Evolutionary conservation across 2,888 invertebrate genomes (phyloP).

Genomic region (Diarsia mendica): DNA sequence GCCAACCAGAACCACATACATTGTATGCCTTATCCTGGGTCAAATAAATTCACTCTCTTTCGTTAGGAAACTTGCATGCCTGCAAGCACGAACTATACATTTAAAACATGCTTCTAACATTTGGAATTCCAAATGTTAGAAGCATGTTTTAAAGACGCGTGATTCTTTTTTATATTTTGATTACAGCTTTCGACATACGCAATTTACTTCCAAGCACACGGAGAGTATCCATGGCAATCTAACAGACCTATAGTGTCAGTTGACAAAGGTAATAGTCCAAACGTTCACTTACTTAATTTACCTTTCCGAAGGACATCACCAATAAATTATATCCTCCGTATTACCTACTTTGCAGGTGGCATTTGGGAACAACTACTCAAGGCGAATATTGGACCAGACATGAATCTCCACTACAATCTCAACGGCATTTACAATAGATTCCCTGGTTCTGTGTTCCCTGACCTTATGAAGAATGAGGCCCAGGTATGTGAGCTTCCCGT

Average conservation of each 20-base stretch:
- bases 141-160: too few species aligned
- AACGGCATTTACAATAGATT: conserved; percentile 87
- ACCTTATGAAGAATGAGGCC: conserved; percentile 84
- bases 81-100: too few species aligned
- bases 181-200: conserved; percentile 86
- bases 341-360: conserved; percentile 75
- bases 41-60: neutral
- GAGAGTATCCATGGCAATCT: conserved; percentile 88
- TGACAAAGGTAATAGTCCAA: conserved; percentile 77
- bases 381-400: conserved; percentile 88
- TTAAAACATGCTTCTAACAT: neutral
- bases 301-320: neutral
- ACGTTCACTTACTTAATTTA: neutral
- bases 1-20: too few species aligned
- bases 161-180: neutral
- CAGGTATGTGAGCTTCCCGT: conserved; percentile 72
- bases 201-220: conserved; percentile 87
- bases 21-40: neutral
- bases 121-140: too few species aligned
- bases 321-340: neutral
- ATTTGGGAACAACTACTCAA: conserved; percentile 88
- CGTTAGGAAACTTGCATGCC: neutral
- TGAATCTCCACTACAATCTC: conserved; percentile 88
- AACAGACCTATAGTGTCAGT: conserved; percentile 82
- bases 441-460: conserved; percentile 80